phyloP scores from a whole-genome alignment of 2,113 vertebrate genomes.

The Pampusana beccarii region DNA sequence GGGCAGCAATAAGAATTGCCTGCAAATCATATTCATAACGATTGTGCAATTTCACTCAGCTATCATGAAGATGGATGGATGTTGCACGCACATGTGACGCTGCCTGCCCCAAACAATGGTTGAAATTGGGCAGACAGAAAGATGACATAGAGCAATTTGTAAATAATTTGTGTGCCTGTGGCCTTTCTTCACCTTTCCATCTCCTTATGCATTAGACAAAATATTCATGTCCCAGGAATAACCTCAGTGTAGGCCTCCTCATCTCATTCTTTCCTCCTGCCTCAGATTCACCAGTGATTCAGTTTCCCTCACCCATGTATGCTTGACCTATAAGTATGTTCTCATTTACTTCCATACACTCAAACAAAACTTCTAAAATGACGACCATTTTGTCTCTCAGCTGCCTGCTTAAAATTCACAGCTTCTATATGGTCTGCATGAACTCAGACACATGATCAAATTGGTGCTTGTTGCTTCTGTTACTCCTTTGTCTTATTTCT shows the following conservation, averaged over 20 bases:
- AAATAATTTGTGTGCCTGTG: background rate
- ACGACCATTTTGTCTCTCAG: background rate
- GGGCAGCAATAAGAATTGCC: background rate
- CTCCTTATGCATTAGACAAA: background rate
- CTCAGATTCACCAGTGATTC: background rate
- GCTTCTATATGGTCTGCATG: background rate
- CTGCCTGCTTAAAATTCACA: background rate
- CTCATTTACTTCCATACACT: background rate
- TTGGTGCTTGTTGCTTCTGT: background rate
- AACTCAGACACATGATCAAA: background rate
- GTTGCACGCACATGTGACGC: background rate
- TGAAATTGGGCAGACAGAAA: background rate
- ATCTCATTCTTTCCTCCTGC: background rate
- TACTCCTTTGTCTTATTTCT: background rate
- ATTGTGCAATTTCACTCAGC: background rate
- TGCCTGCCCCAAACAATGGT: background rate
- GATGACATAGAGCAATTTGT: background rate
- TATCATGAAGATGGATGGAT: background rate
- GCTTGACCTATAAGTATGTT: background rate
- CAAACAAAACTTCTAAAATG: background rate
- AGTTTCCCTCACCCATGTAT: background rate
- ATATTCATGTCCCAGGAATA: background rate
- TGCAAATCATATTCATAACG: background rate
- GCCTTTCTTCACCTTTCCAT: slow-evolving; percentile 12
- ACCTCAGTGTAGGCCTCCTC: background rate